Base-by-base conservation (phyloP, 2,888 invertebrate genomes). In the Gasteruption jaculator region DNA sequence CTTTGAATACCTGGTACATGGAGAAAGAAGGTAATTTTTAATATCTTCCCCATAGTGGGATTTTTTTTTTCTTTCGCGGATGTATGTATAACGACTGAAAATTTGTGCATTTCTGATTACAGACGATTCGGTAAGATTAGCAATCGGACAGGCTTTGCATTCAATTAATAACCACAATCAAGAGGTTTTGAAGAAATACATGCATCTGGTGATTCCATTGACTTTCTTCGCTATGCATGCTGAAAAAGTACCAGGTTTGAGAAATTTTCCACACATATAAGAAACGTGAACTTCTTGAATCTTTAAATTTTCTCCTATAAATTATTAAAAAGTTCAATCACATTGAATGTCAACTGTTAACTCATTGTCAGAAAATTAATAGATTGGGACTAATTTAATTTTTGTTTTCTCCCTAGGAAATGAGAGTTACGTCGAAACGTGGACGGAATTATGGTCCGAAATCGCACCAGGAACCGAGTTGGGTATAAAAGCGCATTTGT, bases 211-310 rank as follows among this genome's bases (percentile, higher is more conserved):
- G 7, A 76, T 93, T 54, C 92, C 94, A 0, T 74, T 92, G 41
- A 84, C 88, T 15, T 94, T 92, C 68, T 80, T 91, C 50, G 94
- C 91, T 8, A 93, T 91, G 89, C 93, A 93, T 60, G 86, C 82
- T 12, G 82, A 85, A 56, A 82, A 83, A 60, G 80, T 77, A 11
- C 79, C 81, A 15, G 80, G 78, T 75, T 50, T 56, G 31, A 33
- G 15, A n/a, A 14, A 37, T 10, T 35, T 16, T 29, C 5, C 11
- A 14, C 12, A 30, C 41, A 6, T 12, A 15, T 4, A 33, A 11
- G 31, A 21, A 33, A 2, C 3, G 12, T 20, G 25, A 21, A 21
- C 7, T 14, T 12, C n/a, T 12, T 21, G 5, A 25, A 25, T 12
- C 7, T 19, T 5, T 8, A n/a, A 12, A 19, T 30, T 21, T 36